These are phyloP conservation scores for Tiliacea citrago DNA, from an alignment of 2,888 invertebrate genomes.

Conservation along the genomic window DNA sequence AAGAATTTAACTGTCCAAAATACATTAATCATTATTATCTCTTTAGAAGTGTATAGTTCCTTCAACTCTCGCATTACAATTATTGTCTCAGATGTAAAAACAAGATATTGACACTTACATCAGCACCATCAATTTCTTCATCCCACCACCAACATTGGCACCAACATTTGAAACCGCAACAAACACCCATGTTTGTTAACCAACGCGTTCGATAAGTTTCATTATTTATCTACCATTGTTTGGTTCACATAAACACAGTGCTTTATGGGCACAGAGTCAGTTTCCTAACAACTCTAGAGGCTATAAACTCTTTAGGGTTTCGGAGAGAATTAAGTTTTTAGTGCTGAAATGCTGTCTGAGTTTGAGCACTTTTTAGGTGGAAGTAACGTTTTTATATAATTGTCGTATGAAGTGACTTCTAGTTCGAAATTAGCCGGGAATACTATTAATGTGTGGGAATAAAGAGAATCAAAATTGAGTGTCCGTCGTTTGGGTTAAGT, in stretches of 20 bases:
- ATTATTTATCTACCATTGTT: conserved; percentile 89
- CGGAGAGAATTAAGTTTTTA: conserved; percentile 81
- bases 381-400: not conserved
- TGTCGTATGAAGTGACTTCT: not conserved
- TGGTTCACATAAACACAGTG: conserved; percentile 78
- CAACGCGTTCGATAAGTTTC: conserved; percentile 80
- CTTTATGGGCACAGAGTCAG: conserved; percentile 78
- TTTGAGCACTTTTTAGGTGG: conserved; percentile 26
- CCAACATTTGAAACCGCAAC: conserved; percentile 53
- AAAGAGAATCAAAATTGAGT: not conserved
- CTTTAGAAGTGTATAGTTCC: not conserved
- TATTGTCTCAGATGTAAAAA: conserved; percentile 13
- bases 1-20: not conserved
- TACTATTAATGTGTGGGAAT: too few relatives aligned
- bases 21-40: not conserved
- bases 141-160: conserved; percentile 28
- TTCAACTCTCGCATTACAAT: not conserved
- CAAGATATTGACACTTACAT: conserved; percentile 30
- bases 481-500: not conserved
- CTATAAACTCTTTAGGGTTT: conserved; percentile 77
- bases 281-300: conserved; percentile 81
- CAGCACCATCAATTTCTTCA: conserved; percentile 41
- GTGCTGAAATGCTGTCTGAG: conserved; percentile 43
- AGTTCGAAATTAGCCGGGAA: not conserved
- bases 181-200: conserved; percentile 68